A percentile compares a stretch with the other conserved stretches of the same genome.
Conservation (phyloP, 2,113 vertebrate genomes). For the Menidia beryllina region DNA sequence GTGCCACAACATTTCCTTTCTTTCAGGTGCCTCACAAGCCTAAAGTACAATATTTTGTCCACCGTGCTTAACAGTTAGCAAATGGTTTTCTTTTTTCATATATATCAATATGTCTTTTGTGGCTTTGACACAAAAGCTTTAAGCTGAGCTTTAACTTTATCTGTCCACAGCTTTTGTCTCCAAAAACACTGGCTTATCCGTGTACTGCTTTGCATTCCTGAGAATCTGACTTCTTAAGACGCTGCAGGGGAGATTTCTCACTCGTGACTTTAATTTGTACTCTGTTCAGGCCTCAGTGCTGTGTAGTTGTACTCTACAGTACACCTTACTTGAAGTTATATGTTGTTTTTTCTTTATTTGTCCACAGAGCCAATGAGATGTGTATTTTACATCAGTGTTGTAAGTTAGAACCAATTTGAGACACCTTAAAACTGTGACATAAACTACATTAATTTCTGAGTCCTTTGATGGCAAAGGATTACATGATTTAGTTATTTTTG, state of each 20-base stretch:
- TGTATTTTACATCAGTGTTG: background rate
- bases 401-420: background rate
- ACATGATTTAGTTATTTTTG: background rate
- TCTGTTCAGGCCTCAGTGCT: background rate
- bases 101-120: background rate
- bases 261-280: background rate
- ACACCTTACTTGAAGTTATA: no score
- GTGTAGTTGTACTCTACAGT: background rate
- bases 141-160: slow-evolving; percentile 1
- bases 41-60: background rate
- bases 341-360: no score
- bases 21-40: background rate
- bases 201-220: slow-evolving; percentile 3
- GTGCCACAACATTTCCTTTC: background rate
- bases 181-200: background rate
- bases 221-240: slow-evolving; percentile 1
- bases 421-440: background rate
- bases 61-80: background rate
- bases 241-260: background rate
- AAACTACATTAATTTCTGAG: background rate
- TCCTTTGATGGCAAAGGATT: background rate
- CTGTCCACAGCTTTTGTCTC: background rate
- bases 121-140: background rate
- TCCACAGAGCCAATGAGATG: no score
- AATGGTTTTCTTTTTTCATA: background rate